Evolutionary conservation across 2,888 invertebrate species (phyloP), one percentile per base, ranked within the genome.

Genomic region (Drosophila paracracens): DNA sequence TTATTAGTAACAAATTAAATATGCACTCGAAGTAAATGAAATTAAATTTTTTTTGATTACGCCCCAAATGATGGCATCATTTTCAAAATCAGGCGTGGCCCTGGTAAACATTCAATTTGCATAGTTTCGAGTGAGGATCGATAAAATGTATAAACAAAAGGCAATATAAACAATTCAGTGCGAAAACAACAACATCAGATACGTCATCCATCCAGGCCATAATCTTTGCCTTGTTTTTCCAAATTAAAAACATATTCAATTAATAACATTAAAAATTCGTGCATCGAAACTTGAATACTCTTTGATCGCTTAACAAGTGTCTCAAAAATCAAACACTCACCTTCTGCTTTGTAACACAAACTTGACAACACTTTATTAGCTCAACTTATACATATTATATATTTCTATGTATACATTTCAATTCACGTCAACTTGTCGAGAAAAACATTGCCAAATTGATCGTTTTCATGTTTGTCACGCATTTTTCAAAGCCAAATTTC

Each of bases 401-500:
- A 69, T 29, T 16, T 46, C 59, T 50, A 63, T 57, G 58, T 50
- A 57, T 64, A 59, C 61, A 72, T 61, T 61, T 52, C 70, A 67
- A 59, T 62, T 70, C 70, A 70, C 35, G 83, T 72, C 70, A 50
- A 52, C 48, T 52, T 63, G 54, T 43, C 29, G 38, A 51, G 33
- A 25, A 65, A 70, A 71, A 63, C 65, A 65, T 25, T 29, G 16
- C 80, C 82, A 87, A 82, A 70, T 70, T 43, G 51, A 71, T 72
- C 25, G 64, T 64, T 75, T n/a, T 54, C 51, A 76, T 74, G 76
- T 70, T 78, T 70, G 74, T 84, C 84, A 84, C 82, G 81, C 68
- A 70, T 71, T 69, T 46, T 50, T 65, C 65, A 76, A 68, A 76
- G 66, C 52, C 61, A 66, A 65, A 63, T 54, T 1, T 69, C 60